Conservation (phyloP, 2,888 invertebrate genomes). For the Heliconius cydno region DNA sequence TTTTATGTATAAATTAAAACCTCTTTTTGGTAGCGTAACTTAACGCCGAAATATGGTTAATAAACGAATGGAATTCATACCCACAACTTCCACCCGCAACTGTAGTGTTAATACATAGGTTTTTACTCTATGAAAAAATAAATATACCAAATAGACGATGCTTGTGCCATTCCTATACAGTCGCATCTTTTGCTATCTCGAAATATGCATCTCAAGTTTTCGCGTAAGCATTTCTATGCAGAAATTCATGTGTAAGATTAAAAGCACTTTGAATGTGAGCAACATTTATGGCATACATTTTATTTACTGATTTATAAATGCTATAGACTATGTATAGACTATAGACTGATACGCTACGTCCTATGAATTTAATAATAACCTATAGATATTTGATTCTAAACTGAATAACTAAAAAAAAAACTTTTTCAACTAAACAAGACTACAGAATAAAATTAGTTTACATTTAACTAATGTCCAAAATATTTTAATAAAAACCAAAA, state of each 20-base stretch:
- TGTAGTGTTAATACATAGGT: neutral
- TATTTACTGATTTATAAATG: neutral
- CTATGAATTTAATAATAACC: too few species aligned
- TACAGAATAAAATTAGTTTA: neutral
- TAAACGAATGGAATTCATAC: neutral
- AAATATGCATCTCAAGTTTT: conserved; percentile 29
- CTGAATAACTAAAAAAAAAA: too few species aligned
- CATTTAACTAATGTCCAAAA: neutral
- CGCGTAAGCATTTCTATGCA: conserved; percentile 20
- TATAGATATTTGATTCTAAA: too few species aligned
- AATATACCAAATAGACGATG: neutral
- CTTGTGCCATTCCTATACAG: conserved; percentile 2
- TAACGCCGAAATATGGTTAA: neutral
- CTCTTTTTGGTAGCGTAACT: neutral
- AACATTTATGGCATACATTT: neutral
- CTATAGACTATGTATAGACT: neutral
- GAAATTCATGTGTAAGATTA: conserved; percentile 24
- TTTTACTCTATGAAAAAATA: neutral
- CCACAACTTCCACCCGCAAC: neutral
- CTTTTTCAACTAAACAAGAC: too few species aligned
- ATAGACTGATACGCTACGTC: too few species aligned
- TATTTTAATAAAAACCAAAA: neutral
- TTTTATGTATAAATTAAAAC: neutral
- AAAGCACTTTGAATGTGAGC: conserved; percentile 15
- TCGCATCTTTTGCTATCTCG: conserved; percentile 18